These are phyloP conservation scores for Opisthograptis luteolata DNA, from an alignment of 2,888 invertebrate genomes.

Conservation along the genomic window DNA sequence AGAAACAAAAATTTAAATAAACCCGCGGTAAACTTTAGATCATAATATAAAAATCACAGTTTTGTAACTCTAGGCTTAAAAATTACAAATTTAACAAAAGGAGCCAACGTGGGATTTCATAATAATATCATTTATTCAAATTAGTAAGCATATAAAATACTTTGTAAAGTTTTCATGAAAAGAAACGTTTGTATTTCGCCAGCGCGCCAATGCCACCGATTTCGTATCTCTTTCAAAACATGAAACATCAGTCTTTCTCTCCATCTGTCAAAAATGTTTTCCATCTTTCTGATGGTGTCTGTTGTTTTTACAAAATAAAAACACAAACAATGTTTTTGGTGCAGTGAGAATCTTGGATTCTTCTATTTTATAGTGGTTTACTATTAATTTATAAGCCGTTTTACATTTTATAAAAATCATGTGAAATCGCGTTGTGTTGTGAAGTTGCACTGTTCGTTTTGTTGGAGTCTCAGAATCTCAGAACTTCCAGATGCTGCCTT, in stretches of 20 bases:
- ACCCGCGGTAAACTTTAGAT: background rate
- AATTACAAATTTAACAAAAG: too few relatives aligned
- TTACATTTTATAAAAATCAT: slow-evolving; percentile 49
- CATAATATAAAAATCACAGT: too few relatives aligned
- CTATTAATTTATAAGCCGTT: slow-evolving; percentile 43
- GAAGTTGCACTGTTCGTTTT: slow-evolving; percentile 52
- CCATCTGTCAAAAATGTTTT: slow-evolving; percentile 34
- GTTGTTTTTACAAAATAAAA: slow-evolving; percentile 60
- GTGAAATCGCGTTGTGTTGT: slow-evolving; percentile 53
- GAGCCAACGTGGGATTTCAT: too few relatives aligned
- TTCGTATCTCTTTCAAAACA: too few relatives aligned
- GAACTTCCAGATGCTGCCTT: slow-evolving; percentile 78
- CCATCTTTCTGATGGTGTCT: slow-evolving; percentile 56
- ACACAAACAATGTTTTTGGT: slow-evolving; percentile 52
- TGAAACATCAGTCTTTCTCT: too few relatives aligned
- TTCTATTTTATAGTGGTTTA: slow-evolving; percentile 47
- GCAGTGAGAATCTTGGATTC: slow-evolving; percentile 44
- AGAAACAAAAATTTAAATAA: too few relatives aligned
- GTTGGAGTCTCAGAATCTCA: slow-evolving; percentile 27
- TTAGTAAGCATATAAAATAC: too few relatives aligned
- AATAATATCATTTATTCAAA: too few relatives aligned
- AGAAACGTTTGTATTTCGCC: background rate
- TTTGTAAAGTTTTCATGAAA: slow-evolving; percentile 3
- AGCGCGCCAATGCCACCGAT: slow-evolving; percentile 8
- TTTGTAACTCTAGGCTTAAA: too few relatives aligned